A percentile compares a stretch with the other conserved stretches of the same genome.
Conservation (phyloP, 2,113 vertebrate species). For the Datnioides undecimradiatus region DNA sequence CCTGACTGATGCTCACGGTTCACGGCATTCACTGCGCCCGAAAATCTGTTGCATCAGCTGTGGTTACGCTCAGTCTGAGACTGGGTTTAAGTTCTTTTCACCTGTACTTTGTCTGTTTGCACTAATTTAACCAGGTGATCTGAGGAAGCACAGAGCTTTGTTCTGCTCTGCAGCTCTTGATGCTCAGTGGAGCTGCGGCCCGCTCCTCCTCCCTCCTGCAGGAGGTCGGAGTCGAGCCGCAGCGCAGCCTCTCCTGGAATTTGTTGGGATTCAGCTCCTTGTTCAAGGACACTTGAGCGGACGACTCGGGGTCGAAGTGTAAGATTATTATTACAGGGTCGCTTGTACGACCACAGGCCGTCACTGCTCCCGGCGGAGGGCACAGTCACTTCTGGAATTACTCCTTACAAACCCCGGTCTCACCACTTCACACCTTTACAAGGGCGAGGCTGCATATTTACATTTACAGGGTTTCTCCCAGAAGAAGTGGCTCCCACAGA, state of each 20-base stretch:
- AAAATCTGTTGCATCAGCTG: too few species aligned
- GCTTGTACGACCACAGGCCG: neutral
- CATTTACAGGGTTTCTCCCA: too few species aligned
- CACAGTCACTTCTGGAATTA: neutral
- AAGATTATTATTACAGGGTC: conserved; percentile 5
- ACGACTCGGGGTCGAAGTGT: neutral
- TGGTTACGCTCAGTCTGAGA: too few species aligned
- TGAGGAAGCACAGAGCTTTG: neutral
- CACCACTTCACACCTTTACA: too few species aligned
- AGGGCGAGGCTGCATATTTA: too few species aligned
- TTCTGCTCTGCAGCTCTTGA: neutral
- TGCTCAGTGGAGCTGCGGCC: neutral
- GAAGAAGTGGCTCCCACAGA: too few species aligned
- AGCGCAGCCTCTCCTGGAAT: neutral
- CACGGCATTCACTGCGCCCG: too few species aligned
- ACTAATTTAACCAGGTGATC: neutral
- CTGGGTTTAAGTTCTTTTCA: too few species aligned
- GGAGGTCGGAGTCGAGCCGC: neutral
- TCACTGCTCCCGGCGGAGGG: neutral
- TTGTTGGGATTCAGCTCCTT: neutral
- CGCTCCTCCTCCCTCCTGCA: neutral
- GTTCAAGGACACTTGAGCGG: conserved; percentile 40
- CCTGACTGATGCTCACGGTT: too few species aligned
- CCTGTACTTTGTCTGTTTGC: neutral
- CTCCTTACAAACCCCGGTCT: neutral